Percentiles rank a stretch among this genome's conserved stretches.
Evolutionary conservation across 2,113 vertebrate species (phyloP).

Genomic region (Amia ocellicauda): DNA sequence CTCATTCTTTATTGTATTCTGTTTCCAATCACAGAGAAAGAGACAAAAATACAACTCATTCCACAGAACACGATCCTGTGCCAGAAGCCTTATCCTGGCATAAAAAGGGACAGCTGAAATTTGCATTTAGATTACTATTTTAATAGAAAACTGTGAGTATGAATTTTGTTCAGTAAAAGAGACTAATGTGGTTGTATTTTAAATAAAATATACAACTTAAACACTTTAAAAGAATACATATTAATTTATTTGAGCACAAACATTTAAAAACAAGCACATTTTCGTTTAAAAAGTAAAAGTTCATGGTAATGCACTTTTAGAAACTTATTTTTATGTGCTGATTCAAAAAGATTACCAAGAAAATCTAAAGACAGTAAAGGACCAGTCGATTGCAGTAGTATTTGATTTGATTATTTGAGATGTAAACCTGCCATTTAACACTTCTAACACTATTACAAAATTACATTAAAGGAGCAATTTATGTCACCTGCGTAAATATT

Average conservation of each 20-base stretch:
- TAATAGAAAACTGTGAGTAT: constrained; percentile 64
- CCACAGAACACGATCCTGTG: constrained; percentile 43
- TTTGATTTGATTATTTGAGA: no score
- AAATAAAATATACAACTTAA: constrained; percentile 56
- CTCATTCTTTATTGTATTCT: constrained; percentile 39
- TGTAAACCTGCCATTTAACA: no score
- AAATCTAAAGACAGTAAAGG: no score
- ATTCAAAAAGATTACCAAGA: background rate
- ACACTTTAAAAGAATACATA: constrained; percentile 29
- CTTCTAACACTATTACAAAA: no score
- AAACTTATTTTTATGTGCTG: background rate
- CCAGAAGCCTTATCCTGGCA: constrained; percentile 53
- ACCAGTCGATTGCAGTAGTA: no score
- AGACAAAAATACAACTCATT: constrained; percentile 44
- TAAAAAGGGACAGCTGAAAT: constrained; percentile 60
- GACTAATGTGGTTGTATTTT: constrained; percentile 59
- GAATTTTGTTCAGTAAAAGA: constrained; percentile 55
- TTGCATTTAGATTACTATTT: constrained; percentile 77
- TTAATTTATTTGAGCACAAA: constrained; percentile 26
- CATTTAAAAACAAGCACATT: constrained; percentile 23
- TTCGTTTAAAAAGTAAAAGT: constrained; percentile 21
- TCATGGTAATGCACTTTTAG: background rate
- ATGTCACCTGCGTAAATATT: no score
- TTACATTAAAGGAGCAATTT: no score
- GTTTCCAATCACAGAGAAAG: constrained; percentile 17